phyloP scores from a whole-genome alignment of 2,113 vertebrate species.

The Cyanoderma ruficeps region DNA sequence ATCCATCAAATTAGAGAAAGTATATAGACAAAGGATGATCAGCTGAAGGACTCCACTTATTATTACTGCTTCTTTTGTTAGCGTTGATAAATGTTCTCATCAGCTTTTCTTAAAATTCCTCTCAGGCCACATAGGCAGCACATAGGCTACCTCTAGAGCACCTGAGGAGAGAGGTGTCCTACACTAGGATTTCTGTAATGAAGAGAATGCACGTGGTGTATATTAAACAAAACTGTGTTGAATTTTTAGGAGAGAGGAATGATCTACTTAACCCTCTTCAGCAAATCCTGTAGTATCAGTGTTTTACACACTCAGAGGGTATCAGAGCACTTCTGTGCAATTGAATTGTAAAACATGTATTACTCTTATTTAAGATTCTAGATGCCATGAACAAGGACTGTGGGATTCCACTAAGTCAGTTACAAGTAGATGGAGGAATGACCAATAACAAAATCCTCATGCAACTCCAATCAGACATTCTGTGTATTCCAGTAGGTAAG shows the following conservation, averaged over 20 bases:
- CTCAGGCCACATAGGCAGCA: neutral
- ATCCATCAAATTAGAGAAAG: neutral
- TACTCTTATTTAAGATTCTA: conserved; percentile 81
- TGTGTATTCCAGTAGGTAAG: conserved; percentile 93
- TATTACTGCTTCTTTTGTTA: neutral
- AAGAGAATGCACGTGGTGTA: neutral
- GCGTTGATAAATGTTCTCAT: neutral
- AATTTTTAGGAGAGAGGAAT: neutral
- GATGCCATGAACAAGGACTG: conserved; percentile 97
- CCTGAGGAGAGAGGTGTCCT: neutral
- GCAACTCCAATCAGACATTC: conserved; percentile 94
- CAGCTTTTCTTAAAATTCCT: neutral
- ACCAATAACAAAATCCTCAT: conserved; percentile 90
- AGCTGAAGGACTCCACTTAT: neutral
- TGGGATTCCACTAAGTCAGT: conserved; percentile 86
- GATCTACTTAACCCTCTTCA: neutral
- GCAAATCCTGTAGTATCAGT: neutral
- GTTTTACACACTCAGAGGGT: neutral
- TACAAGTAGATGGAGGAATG: conserved; percentile 96
- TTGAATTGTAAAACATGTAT: neutral
- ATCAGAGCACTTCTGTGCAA: neutral
- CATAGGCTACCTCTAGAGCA: neutral
- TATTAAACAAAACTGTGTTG: neutral
- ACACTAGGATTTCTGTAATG: neutral
- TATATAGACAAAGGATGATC: neutral